Evolutionary conservation across 1,140 invertebrate species (phyloP).

Genomic region (Idris sp.): DNA sequence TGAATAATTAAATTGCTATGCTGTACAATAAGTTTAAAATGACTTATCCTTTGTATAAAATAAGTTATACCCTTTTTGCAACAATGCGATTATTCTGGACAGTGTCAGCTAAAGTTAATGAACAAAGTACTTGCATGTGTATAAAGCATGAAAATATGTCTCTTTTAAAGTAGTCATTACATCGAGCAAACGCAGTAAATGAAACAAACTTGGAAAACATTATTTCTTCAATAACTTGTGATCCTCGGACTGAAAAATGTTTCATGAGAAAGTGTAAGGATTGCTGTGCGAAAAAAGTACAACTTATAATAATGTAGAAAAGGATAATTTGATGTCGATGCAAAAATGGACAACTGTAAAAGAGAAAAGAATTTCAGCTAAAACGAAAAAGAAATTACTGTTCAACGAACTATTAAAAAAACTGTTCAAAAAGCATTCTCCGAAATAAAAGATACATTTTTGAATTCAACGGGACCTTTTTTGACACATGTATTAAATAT

Average conservation of each 20-base stretch:
- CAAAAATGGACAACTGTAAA: constrained; percentile 11
- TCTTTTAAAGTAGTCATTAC: constrained; percentile 6
- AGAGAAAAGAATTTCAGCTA: constrained; percentile 30
- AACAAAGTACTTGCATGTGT: constrained; percentile 38
- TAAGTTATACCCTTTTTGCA: constrained; percentile 26
- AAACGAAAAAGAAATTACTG: constrained; percentile 26
- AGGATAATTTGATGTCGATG: background rate
- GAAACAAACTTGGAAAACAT: constrained; percentile 10
- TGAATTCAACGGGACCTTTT: constrained; percentile 9
- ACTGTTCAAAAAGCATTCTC: background rate
- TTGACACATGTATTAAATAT: constrained; percentile 23
- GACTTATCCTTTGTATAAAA: constrained; percentile 12
- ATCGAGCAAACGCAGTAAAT: constrained; percentile 11
- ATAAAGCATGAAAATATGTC: constrained; percentile 38
- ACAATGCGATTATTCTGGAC: constrained; percentile 43
- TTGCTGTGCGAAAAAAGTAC: constrained; percentile 6
- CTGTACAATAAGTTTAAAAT: constrained; percentile 19
- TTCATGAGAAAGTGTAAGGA: constrained; percentile 2
- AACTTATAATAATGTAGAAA: constrained; percentile 1
- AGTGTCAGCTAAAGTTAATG: constrained; percentile 6
- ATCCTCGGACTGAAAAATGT: constrained; percentile 6
- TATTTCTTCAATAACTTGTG: constrained; percentile 21
- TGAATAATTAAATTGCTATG: constrained; percentile 21
- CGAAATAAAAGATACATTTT: constrained; percentile 7
- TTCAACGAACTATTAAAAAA: constrained; percentile 25